A percentile compares a stretch with the other conserved stretches of the same genome.
phyloP scores from a whole-genome alignment of 1,140 invertebrate species.

The Orchestia grillus region DNA sequence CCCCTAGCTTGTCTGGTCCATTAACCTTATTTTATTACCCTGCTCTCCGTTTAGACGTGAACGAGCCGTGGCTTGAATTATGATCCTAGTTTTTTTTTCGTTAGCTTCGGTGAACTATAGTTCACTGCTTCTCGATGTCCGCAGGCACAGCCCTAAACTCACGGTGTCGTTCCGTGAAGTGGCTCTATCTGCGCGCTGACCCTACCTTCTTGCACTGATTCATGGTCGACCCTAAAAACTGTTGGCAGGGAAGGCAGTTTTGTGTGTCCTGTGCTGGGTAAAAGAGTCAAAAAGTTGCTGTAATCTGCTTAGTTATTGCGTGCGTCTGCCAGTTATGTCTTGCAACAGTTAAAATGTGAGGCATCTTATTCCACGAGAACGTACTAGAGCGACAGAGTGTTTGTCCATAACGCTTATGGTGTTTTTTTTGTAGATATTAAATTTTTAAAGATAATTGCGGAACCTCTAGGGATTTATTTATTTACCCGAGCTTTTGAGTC shows the following conservation, averaged over 20 bases:
- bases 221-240: not conserved
- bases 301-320: not conserved
- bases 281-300: not conserved
- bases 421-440: not conserved
- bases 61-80: slow-evolving; percentile 27
- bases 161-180: not conserved
- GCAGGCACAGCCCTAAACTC: not conserved
- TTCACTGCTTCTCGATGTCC: not conserved
- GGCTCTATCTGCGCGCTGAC: not conserved
- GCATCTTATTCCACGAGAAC: not conserved
- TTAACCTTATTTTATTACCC: slow-evolving; percentile 23
- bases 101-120: not conserved
- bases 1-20: not conserved
- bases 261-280: not conserved
- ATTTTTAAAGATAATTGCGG: too few relatives aligned
- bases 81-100: not conserved
- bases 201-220: not conserved
- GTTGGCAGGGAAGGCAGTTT: not conserved
- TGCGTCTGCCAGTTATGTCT: not conserved
- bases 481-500: too few relatives aligned
- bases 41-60: slow-evolving; percentile 11
- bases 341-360: not conserved
- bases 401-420: not conserved
- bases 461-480: too few relatives aligned
- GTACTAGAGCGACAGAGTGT: not conserved